phyloP scores from a whole-genome alignment of 2,888 invertebrate species.

The Eremobia ochroleuca region DNA sequence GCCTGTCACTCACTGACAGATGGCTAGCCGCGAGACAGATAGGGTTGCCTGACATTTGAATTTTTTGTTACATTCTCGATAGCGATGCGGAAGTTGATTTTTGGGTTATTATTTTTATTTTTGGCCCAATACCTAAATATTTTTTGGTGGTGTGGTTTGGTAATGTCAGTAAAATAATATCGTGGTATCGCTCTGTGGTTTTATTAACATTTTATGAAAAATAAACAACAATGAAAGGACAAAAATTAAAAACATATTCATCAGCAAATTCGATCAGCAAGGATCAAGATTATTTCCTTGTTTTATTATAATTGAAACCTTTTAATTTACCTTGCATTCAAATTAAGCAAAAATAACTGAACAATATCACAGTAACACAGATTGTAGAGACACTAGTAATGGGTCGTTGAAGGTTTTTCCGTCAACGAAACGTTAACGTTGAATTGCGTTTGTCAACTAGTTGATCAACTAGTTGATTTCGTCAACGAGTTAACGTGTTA shows the following conservation, averaged over 20 bases:
- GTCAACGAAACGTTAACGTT: too few species aligned
- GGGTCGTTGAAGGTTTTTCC: too few species aligned
- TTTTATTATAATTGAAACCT: not conserved
- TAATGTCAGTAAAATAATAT: not conserved
- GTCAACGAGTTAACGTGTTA: too few species aligned
- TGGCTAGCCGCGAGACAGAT: conserved; percentile 69
- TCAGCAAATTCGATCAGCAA: too few species aligned
- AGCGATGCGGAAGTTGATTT: conserved; percentile 61
- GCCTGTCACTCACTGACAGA: conserved; percentile 79
- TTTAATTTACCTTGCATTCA: not conserved
- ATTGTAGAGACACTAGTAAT: conserved; percentile 62
- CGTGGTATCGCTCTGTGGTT: not conserved
- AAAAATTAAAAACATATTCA: not conserved
- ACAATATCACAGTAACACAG: too few species aligned
- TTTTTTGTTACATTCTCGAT: conserved; percentile 58
- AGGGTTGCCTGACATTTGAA: conserved; percentile 73
- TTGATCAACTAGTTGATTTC: too few species aligned
- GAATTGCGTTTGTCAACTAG: too few species aligned
- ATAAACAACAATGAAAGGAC: not conserved
- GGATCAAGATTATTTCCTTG: not conserved
- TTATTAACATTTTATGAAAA: not conserved
- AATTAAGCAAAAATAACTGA: not conserved
- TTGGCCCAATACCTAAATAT: conserved; percentile 44
- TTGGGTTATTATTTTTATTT: conserved; percentile 49
- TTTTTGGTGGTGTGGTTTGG: not conserved